Percentiles rank a stretch among this genome's conserved stretches.
These are phyloP conservation scores for Malurus cyaneus DNA, from an alignment of 2,113 vertebrate genomes.

Conservation along the genomic window DNA sequence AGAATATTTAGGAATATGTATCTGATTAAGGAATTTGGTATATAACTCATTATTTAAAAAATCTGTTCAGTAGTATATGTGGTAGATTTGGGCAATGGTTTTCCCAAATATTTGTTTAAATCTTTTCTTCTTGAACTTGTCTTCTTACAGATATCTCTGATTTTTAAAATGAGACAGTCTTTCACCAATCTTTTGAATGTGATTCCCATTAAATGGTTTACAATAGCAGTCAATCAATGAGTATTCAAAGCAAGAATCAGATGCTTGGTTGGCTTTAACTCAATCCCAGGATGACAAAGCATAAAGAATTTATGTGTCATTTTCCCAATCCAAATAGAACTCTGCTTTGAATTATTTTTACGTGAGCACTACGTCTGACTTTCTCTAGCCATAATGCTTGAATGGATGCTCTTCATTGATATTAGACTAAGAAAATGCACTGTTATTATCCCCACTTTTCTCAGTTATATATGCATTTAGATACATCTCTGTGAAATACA, in stretches of 20 bases:
- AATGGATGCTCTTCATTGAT: neutral
- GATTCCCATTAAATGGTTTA: slow-evolving; percentile 1
- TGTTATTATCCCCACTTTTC: neutral
- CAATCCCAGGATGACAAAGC: neutral
- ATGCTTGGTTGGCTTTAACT: slow-evolving; percentile 22
- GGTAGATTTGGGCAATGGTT: neutral
- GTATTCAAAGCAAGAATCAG: slow-evolving; percentile 1
- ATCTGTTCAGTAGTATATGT: neutral
- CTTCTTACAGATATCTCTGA: neutral
- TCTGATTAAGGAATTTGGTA: neutral
- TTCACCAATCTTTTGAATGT: neutral
- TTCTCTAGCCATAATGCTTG: neutral
- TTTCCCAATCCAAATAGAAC: neutral
- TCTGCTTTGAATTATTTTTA: slow-evolving; percentile 7
- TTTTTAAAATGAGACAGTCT: neutral
- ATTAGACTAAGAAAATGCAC: neutral
- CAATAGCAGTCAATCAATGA: slow-evolving; percentile 27
- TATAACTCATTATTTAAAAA: neutral
- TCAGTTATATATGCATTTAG: neutral
- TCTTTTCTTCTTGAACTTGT: neutral
- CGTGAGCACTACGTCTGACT: neutral
- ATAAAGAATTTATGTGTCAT: neutral
- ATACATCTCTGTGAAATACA: neutral
- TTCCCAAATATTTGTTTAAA: neutral
- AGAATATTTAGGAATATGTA: neutral